A percentile compares a stretch with the other conserved stretches of the same genome.
These are phyloP conservation scores for Epizoanthus ramosus DNA, from an alignment of 92 coral and sea anemone genomes.

Conservation along the genomic window DNA sequence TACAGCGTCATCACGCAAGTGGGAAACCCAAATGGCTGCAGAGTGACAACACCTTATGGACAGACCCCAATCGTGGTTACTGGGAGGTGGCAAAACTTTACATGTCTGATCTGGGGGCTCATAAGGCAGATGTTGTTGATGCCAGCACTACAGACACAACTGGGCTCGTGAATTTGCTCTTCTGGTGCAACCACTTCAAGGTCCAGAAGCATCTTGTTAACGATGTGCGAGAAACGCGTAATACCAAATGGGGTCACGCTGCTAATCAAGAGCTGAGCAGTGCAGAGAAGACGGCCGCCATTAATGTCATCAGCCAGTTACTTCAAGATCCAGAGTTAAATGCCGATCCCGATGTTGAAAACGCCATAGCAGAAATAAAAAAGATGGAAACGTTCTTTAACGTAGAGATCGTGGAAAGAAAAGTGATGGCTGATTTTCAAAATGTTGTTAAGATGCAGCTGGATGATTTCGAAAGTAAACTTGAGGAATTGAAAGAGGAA, in stretches of 20 bases:
- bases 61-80: conserved; percentile 70
- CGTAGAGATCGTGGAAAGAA: conserved; percentile 34
- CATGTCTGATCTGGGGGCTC: conserved; percentile 72
- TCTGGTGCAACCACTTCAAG: conserved; percentile 63
- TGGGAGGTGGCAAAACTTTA: conserved; percentile 90
- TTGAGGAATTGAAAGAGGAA: no score
- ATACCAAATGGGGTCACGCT: conserved; percentile 82
- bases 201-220: conserved; percentile 39
- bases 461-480: not conserved
- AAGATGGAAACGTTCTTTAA: conserved; percentile 50
- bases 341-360: conserved; percentile 52
- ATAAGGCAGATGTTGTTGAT: conserved; percentile 47
- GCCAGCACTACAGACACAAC: conserved; percentile 77
- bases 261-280: conserved; percentile 62
- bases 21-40: conserved; percentile 71
- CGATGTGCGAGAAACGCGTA: conserved; percentile 61
- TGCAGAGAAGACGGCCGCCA: conserved; percentile 59
- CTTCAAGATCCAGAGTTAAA: conserved; percentile 68
- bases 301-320: conserved; percentile 49
- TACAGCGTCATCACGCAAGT: conserved; percentile 57
- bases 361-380: conserved; percentile 46
- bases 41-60: conserved; percentile 73
- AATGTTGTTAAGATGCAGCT: not conserved
- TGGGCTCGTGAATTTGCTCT: conserved; percentile 70
- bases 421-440: conserved; percentile 22